Evolutionary conservation across 2,888 invertebrate species (phyloP), one percentile per base, ranked within the genome.

Genomic region (Luffia ferchaultella): DNA sequence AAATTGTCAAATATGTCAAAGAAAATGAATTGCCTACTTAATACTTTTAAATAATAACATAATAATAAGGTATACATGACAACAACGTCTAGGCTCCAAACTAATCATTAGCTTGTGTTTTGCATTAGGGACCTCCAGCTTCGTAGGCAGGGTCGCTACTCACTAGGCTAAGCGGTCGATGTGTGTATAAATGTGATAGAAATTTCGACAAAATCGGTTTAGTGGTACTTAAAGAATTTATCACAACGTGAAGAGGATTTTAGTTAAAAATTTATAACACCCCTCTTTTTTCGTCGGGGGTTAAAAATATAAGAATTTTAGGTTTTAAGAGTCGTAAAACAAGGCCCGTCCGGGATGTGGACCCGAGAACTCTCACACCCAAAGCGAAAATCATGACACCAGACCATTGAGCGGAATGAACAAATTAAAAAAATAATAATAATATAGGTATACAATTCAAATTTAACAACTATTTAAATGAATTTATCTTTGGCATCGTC

Each of bases 331-430:
- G 3, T 30, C 12, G 30, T 12, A 30, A 30, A 30, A 30, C 30
- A 12, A 42, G 48, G 48, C 48, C 48, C 48, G 48, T 41, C 84
- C 84, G 84, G 85, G 84, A 85, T 83, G 84, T 85, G 83, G 84
- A 85, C 84, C 84, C 84, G 84, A 83, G 84, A 84, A 84, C 85
- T 83, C 83, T 84, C 85, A 82, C 84, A 85, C 84, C 85, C 83
- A 75, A 85, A 85, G 83, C 83, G 84, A 83, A 76, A 84, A 85
- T 83, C 83, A 85, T 85, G 82, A 84, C 84, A 82, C 83, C 84
- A 84, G 84, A 85, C 85, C 84, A 85, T 84, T 82, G 84, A 84
- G 84, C 84, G 84, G 12, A 12, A 30, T 30, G 30, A 30, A 7
- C 30, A 12, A 30, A 12, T 30, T 30, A 30, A 30, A 30, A 30